phyloP scores from a whole-genome alignment of 1,140 invertebrate species.

The Dermatophagoides farinae region DNA sequence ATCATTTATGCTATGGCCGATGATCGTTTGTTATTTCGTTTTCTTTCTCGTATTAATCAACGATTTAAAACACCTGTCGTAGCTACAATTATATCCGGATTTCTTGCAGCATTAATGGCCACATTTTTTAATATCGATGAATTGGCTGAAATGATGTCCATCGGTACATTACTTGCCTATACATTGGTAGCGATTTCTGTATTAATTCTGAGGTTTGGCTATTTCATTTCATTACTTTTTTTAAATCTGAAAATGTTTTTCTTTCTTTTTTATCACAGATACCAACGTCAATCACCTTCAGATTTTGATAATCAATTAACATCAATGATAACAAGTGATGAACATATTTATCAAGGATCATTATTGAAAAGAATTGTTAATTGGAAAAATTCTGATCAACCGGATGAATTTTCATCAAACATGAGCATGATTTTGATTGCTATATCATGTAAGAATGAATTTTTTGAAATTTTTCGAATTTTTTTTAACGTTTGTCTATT shows the following conservation, averaged over 20 bases:
- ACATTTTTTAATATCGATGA: conserved; percentile 64
- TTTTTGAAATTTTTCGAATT: not conserved
- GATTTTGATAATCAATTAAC: not conserved
- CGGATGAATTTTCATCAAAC: not conserved
- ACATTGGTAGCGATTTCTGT: not conserved
- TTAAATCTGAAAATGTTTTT: conserved; percentile 28
- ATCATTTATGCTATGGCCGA: conserved; percentile 84
- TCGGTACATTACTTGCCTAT: conserved; percentile 42
- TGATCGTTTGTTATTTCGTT: conserved; percentile 68
- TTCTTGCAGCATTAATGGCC: conserved; percentile 50
- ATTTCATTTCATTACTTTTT: conserved; percentile 71
- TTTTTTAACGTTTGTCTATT: not conserved
- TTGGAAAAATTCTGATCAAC: not conserved
- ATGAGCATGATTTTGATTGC: not conserved
- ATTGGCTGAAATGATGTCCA: conserved; percentile 84
- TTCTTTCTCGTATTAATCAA: conserved; percentile 21
- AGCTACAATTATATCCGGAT: conserved; percentile 57
- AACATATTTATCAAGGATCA: not conserved
- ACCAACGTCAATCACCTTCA: too few relatives aligned
- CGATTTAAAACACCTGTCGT: conserved; percentile 57
- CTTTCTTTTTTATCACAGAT: too few relatives aligned
- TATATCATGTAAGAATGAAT: not conserved
- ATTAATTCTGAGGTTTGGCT: conserved; percentile 25
- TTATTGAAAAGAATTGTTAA: not conserved
- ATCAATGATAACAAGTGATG: not conserved